Base-by-base conservation (phyloP, 2,113 vertebrate species). In the Anarhynchus alexandrinus region DNA sequence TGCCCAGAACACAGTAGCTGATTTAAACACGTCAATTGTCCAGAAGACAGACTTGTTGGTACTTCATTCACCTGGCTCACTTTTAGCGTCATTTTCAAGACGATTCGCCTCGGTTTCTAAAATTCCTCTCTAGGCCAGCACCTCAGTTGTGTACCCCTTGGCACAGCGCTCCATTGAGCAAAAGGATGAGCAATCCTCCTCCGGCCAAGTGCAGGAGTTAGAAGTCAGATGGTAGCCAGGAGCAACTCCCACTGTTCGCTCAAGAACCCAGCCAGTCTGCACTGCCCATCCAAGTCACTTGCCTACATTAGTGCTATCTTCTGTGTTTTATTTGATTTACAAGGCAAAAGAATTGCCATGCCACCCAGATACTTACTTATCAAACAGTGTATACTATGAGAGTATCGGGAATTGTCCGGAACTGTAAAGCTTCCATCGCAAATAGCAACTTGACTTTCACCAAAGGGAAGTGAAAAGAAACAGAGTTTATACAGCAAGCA, bases 401-500 rank as follows among this genome's bases (percentile, higher is more conserved):
- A 99, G 97, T 99, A 99, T 19, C 99, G 99, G 58, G 99, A 99
- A 97, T 98, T 98, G 86, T 99, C 99, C 7, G 99, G 99, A 97
- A 99, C 97, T 23, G 99, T 99, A 87, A 99, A 99, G 97, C 97
- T 99, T 95, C 99, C 99, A 16, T 99, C 99, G 45, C 99, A 99
- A 97, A 99, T 99, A 96, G 99, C 99, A 70, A 99, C 99, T 97
- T 99, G 99, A 97, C 99, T 99, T 97, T 99, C 99, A 97, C 99
- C 99, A 95, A 99, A 99, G 62, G 99, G 99, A 98, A 99, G 99
- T 2, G 98, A 94, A 96, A 99, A 99, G 99, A 99, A 99, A 98
- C 99, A 99, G 93, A 99, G 99, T 98, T 99, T 99, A 97, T 99
- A 99, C 88, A 99, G 98, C 98, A 99, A 99, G 98, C 99, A 99